Conservation (phyloP, 2,888 invertebrate species). For the Lithophane leautieri region DNA sequence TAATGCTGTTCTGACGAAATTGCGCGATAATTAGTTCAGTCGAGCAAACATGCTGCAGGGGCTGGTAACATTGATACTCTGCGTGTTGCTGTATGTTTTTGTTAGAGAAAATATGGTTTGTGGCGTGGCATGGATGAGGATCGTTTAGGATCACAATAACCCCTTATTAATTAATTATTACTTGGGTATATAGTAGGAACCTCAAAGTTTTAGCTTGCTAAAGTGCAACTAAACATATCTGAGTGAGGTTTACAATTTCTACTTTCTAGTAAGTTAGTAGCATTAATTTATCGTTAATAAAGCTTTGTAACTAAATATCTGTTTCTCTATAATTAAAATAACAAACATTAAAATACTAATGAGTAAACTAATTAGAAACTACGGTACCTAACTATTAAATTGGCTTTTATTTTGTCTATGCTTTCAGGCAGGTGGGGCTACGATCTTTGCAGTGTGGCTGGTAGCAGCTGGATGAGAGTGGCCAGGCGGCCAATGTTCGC, state of each 20-base stretch:
- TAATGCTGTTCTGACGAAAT: constrained; percentile 50
- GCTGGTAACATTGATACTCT: constrained; percentile 4
- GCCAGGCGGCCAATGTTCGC: no score
- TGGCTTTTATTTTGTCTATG: not conserved
- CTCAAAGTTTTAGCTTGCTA: not conserved
- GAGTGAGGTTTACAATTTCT: not conserved
- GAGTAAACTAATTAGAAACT: not conserved
- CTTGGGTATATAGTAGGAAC: not conserved
- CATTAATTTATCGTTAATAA: not conserved
- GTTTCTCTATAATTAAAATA: no score
- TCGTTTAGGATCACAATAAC: not conserved
- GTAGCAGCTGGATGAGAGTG: not conserved
- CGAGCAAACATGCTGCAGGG: constrained; percentile 8
- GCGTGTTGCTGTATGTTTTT: constrained; percentile 12
- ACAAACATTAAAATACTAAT: constrained; percentile 14
- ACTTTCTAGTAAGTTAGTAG: constrained; percentile 2
- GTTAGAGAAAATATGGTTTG: not conserved
- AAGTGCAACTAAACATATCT: not conserved
- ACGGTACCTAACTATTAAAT: not conserved
- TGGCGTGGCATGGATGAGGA: not conserved
- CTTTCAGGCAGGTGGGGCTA: not conserved
- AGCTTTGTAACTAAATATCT: not conserved
- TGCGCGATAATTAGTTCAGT: constrained; percentile 35
- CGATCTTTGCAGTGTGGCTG: no score
- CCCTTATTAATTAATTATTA: not conserved